Base-by-base conservation (phyloP, 2,113 vertebrate genomes). In the Lepus europaeus region DNA sequence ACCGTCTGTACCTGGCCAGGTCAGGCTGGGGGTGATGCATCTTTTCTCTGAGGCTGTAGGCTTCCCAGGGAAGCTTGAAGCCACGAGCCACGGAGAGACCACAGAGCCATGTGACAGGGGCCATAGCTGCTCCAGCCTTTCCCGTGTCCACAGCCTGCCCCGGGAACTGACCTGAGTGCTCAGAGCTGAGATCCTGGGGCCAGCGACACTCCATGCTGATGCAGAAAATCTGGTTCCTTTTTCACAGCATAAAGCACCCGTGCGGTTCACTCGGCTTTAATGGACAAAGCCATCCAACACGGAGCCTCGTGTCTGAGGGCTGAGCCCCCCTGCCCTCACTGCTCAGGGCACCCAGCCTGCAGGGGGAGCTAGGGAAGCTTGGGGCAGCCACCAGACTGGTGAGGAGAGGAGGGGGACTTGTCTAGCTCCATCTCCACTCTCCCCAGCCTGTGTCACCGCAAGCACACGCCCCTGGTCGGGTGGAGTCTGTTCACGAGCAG, bases 11-110 rank as follows among this genome's bases (percentile, higher is more conserved):
- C 13, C 9, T 12, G 13, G 11, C 8, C 31, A 59, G 33, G 25
- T 25, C 11, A 17, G 22, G 20, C 45, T n/a, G 19, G 14, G 20
- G 0, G 0, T 56, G 11, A n/a, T 7, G 1, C 11, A 20, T 59
- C n/a, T n/a, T 74, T 39, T 36, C 17, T 51, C 33, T 59, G 5
- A 22, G 36, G 33, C 29, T n/a, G 4, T 0, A 20, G 31, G 31
- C 27, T 20, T 5, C 45, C 39, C 80, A 29, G 61, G 45, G 59
- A 66, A 59, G 11, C 23, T 19, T 29, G 31, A 22, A 19, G 53
- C 5, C 19, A 72, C 25, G 33, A 14, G 10, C 84, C n/a, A 29
- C 12, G 16, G 61, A 23, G n/a, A 69, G 69, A 33, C 53, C n/a
- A 74, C 13, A 56, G 33, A 83, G 2, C 33, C 29, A 45, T 3